A percentile compares a stretch with the other conserved stretches of the same genome.
Evolutionary conservation across 2,888 invertebrate genomes (phyloP).

Genomic region (Chaitophorus viminalis): DNA sequence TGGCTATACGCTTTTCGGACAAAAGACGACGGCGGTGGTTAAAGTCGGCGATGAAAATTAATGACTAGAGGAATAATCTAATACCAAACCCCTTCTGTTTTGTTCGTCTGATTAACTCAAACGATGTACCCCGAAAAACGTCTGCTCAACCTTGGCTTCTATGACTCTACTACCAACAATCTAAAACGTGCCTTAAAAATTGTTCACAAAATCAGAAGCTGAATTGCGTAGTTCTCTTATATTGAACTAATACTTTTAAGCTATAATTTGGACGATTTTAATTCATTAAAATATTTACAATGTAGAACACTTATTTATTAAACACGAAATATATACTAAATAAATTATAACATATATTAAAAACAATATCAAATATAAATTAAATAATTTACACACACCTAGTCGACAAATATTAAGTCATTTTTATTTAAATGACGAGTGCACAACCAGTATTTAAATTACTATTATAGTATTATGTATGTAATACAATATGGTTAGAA

Average conservation of each 20-base stretch:
- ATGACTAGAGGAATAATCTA: constrained; percentile 33
- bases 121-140: constrained; percentile 4
- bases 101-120: constrained; percentile 23
- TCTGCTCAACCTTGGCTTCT: not conserved
- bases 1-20: not conserved
- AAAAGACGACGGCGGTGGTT: constrained; percentile 46
- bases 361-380: no score
- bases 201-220: not conserved
- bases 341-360: no score
- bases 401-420: no score
- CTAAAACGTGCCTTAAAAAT: not conserved
- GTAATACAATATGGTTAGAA: not conserved
- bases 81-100: constrained; percentile 17
- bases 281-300: not conserved
- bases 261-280: no score
- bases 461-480: no score
- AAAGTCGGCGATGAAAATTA: constrained; percentile 37
- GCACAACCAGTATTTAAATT: not conserved
- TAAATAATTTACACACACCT: no score
- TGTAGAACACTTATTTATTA: not conserved
- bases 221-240: not conserved
- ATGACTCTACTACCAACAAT: not conserved
- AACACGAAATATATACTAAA: no score
- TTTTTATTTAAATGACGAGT: no score
- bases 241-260: not conserved